A percentile compares a stretch with the other conserved stretches of the same genome.
Evolutionary conservation across 2,888 invertebrate species (phyloP).

Genomic region (Erynnis tages): DNA sequence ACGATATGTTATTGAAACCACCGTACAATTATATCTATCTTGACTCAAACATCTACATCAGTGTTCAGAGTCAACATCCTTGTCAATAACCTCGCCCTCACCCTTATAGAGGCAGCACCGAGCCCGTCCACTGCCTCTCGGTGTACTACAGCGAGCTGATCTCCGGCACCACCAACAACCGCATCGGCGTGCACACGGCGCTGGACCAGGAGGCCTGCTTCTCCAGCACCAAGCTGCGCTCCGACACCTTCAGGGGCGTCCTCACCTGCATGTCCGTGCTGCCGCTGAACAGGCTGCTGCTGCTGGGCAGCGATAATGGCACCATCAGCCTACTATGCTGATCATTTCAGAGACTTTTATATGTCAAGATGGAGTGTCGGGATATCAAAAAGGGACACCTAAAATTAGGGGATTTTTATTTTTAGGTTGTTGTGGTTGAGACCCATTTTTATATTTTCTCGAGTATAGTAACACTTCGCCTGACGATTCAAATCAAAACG

Average conservation of each 20-base stretch:
- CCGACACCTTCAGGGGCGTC: slow-evolving; percentile 95
- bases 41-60: too few species aligned
- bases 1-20: too few species aligned
- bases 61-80: too few species aligned
- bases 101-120: slow-evolving; percentile 95
- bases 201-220: slow-evolving; percentile 87
- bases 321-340: slow-evolving; percentile 90
- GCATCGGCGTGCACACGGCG: slow-evolving; percentile 92
- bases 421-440: background rate
- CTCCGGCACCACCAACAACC: slow-evolving; percentile 95
- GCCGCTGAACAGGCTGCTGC: slow-evolving; percentile 92
- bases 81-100: too few species aligned
- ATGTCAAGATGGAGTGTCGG: too few species aligned
- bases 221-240: slow-evolving; percentile 91
- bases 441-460: too few species aligned
- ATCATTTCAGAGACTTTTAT: slow-evolving; percentile 35
- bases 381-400: too few species aligned
- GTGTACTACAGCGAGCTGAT: slow-evolving; percentile 91
- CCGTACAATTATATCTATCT: too few species aligned
- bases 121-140: slow-evolving; percentile 94
- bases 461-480: too few species aligned
- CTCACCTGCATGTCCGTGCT: slow-evolving; percentile 94
- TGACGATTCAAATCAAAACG: too few species aligned
- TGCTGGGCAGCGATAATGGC: slow-evolving; percentile 96
- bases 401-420: too few species aligned